Base-by-base conservation (phyloP, 1,140 invertebrate genomes). In the Pristionchus pacificus region DNA sequence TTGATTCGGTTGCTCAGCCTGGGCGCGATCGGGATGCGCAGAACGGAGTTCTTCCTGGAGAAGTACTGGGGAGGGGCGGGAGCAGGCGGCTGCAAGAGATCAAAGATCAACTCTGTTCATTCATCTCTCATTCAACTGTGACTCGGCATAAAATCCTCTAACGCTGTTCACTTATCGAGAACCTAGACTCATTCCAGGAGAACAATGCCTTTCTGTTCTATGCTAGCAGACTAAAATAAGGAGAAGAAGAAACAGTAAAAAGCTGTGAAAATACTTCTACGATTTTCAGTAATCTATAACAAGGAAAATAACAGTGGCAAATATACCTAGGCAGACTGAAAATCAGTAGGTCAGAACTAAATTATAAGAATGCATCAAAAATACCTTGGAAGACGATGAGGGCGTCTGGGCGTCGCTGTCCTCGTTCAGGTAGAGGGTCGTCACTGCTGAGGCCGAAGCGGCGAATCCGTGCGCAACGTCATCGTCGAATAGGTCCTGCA, bases 41-140 rank as follows among this genome's bases (percentile, higher is more conserved):
- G 38, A 49, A 67, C 65, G 29, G 65, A 67, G 65, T 67, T 67
- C 65, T 67, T 67, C 55, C 65, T 30, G 19, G 65, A 67, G 58
- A 67, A 67, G 65, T 57, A 67, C 33, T 67, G 65, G 6, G 58
- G 33, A 58, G 49, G 49, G 19, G 65, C 2, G 28, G 27, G 33
- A 3, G 60, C 6, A 10, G 60, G n/a, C n/a, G n/a, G n/a, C n/a
- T n/a, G n/a, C n/a, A n/a, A n/a, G n/a, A n/a, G n/a, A n/a, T n/a
- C n/a, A n/a, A 49, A 19, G 38, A 49, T 10, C 38, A 49, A 49
- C 6, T 49, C 38, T 49, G 6, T 49, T 49, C 38, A 49, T 27
- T 57, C 55, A 57, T n/a, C 55, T 57, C 15, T 57, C 55, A 57
- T 57, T 15, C 32, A 65, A 65, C 13, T 30, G 28, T 24, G 25